Conservation (phyloP, 2,888 invertebrate species). For the Cybosia mesomella region DNA sequence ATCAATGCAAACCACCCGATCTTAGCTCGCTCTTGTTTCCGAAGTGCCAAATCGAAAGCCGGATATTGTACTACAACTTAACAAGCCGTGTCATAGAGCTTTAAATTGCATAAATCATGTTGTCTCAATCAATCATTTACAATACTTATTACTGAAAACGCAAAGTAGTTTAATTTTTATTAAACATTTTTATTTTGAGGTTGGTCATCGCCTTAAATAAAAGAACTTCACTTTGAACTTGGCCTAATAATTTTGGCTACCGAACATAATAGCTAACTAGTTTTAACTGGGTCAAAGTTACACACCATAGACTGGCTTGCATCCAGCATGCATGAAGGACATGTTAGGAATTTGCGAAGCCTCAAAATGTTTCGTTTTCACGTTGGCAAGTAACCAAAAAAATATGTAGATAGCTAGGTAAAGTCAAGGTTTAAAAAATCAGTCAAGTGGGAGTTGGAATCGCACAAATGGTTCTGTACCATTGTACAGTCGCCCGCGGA, state of each 20-base stretch:
- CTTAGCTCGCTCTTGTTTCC: too few relatives aligned
- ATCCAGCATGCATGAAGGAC: slow-evolving; percentile 58
- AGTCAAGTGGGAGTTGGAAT: background rate
- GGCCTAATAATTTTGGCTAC: slow-evolving; percentile 35
- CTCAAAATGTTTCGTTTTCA: slow-evolving; percentile 40
- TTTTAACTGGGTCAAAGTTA: slow-evolving; percentile 58
- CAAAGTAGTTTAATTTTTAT: too few relatives aligned
- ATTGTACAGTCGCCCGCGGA: background rate
- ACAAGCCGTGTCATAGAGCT: too few relatives aligned
- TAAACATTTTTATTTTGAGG: background rate
- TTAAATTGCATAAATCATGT: too few relatives aligned
- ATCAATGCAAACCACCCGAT: too few relatives aligned
- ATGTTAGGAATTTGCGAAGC: slow-evolving; percentile 44
- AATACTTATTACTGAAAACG: too few relatives aligned
- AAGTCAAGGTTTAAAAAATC: slow-evolving; percentile 45
- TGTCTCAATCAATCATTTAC: too few relatives aligned
- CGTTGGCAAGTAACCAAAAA: slow-evolving; percentile 59
- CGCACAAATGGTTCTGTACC: background rate
- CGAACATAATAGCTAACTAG: slow-evolving; percentile 33
- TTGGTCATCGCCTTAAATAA: background rate
- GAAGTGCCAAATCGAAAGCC: too few relatives aligned
- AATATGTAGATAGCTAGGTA: slow-evolving; percentile 40
- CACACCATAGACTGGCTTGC: slow-evolving; percentile 55
- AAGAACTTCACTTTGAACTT: slow-evolving; percentile 20
- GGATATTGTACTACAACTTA: too few relatives aligned